A percentile compares a stretch with the other conserved stretches of the same genome.
Conservation (phyloP, 2,888 invertebrate genomes). For the Epinotia bilunana region DNA sequence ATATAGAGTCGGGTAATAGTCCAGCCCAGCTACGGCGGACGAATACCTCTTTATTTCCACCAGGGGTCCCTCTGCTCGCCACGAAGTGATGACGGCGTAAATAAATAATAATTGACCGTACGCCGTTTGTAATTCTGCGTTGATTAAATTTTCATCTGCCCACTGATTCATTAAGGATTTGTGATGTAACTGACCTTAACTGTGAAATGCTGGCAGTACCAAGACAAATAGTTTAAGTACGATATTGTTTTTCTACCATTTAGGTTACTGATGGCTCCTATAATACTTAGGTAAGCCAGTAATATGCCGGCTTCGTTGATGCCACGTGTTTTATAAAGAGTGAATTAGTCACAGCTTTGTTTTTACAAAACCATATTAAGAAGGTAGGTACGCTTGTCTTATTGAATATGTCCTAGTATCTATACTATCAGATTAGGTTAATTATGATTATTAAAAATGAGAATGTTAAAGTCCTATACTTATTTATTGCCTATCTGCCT, state of each 20-base stretch:
- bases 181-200: conserved; percentile 35
- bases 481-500: too few species aligned
- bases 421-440: too few species aligned
- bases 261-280: neutral
- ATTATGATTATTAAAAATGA: too few species aligned
- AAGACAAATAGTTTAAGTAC: conserved; percentile 50
- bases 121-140: conserved; percentile 31
- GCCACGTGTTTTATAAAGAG: conserved; percentile 58
- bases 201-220: conserved; percentile 27
- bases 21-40: conserved; percentile 29
- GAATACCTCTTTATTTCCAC: conserved; percentile 27
- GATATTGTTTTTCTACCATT: conserved; percentile 55
- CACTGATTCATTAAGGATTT: conserved; percentile 38
- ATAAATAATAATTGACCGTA: conserved; percentile 35
- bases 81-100: conserved; percentile 37
- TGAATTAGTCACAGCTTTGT: neutral
- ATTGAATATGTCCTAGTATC: too few species aligned
- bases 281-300: too few species aligned
- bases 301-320: conserved; percentile 50
- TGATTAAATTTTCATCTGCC: conserved; percentile 37
- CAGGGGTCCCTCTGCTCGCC: conserved; percentile 24
- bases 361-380: too few species aligned
- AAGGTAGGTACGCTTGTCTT: too few species aligned
- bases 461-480: too few species aligned
- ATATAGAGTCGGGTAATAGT: too few species aligned